Base-by-base conservation (phyloP, 1,140 invertebrate genomes). In the Frieseomelitta varia region DNA sequence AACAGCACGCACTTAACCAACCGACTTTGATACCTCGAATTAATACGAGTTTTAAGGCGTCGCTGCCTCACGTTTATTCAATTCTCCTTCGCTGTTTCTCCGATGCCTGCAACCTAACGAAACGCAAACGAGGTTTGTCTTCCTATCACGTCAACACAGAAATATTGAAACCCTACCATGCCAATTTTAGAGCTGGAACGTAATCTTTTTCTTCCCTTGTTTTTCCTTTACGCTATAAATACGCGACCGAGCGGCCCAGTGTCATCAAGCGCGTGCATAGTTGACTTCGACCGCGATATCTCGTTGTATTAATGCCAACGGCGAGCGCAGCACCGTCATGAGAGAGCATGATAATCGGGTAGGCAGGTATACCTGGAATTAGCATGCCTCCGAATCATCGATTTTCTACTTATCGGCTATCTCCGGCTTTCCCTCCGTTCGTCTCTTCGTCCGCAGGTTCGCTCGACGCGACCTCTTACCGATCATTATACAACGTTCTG, bases 311-410 rank as follows among this genome's bases (percentile, higher is more conserved):
- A 90, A 88, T 88, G 88, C 90, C 90, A 88, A 85, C 81, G 88
- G 89, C 86, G 51, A 84, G 68, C 73, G 67, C 79, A 74, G 75
- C 69, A 81, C 63, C 77, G 81, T 76, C 83, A 84, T 84, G 87
- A 88, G 87, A 84, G 87, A 65, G 76, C 87, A 86, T 63, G 81
- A 81, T 79, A 85, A 86, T 81, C 85, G 79, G 79, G 76, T 61
- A n/a, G 81, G 68, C 39, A 85, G 68, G 68, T 77, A 81, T 90
- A 90, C 88, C 81, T 90, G 87, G 79, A 90, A 90, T 90, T 90
- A 90, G 88, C 90, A 88, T 90, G 89, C 87, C 90, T 90, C 89
- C 87, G 88, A 90, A 90, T 90, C 90, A 90, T 90, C 90, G 90
- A 90, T 90, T 90, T 90, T 90, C 87, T 90, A 90, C 89, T 90